These are phyloP conservation scores for Actenoides hombroni DNA, from an alignment of 2,113 vertebrate genomes.

Conservation along the genomic window DNA sequence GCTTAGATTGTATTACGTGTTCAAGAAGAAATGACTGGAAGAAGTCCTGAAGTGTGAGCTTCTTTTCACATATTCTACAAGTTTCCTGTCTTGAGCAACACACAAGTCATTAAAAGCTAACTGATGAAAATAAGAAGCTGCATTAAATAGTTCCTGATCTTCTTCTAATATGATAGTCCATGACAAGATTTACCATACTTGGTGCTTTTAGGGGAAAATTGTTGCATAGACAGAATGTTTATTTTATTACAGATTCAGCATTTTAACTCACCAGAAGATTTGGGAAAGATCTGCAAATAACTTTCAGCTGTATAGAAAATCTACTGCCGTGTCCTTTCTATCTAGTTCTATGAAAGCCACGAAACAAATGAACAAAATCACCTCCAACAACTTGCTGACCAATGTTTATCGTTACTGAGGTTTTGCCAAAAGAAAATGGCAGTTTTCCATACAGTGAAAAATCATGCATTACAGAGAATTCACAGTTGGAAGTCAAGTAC, in stretches of 20 bases:
- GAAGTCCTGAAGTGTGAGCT: neutral
- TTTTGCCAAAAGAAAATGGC: neutral
- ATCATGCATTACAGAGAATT: neutral
- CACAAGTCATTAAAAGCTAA: neutral
- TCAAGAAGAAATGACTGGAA: neutral
- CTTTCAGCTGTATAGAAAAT: neutral
- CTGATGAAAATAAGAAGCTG: neutral
- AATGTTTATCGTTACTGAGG: neutral
- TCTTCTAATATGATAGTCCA: neutral
- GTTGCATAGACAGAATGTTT: neutral
- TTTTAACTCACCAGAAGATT: neutral
- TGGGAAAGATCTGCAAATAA: neutral
- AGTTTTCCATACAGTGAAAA: neutral
- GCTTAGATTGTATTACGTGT: neutral
- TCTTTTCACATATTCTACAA: neutral
- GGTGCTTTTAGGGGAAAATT: neutral
- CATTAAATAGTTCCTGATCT: neutral
- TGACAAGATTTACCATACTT: neutral
- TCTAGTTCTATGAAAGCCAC: neutral
- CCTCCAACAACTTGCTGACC: neutral
- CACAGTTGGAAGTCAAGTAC: neutral
- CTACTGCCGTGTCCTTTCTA: neutral
- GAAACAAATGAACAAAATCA: neutral
- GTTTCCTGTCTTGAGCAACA: neutral
- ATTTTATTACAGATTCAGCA: neutral